Conservation (phyloP, 2,113 vertebrate species). For the Rhea americana region DNA sequence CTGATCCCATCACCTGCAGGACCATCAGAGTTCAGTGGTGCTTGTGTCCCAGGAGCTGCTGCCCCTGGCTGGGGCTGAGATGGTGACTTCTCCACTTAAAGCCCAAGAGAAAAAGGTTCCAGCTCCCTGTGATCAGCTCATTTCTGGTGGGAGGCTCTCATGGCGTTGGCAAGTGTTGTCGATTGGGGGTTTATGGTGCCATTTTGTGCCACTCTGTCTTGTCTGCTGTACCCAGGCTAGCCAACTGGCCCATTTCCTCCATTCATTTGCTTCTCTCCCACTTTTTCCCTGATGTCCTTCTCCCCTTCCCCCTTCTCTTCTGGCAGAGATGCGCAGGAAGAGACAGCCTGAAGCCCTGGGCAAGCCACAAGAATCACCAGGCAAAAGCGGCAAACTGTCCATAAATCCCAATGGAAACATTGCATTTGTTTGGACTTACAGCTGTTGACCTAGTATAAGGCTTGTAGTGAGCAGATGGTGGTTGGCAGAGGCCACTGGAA, state of each 20-base stretch:
- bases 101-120: constrained; percentile 25
- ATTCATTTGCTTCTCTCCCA: not conserved
- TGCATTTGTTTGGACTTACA: constrained; percentile 64
- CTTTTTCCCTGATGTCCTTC: not conserved
- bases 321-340: not conserved
- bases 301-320: not conserved
- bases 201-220: constrained; percentile 31
- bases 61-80: not conserved
- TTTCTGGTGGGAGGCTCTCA: constrained; percentile 62
- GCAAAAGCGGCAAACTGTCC: not conserved
- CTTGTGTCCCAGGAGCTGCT: not conserved
- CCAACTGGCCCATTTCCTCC: not conserved
- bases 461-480: constrained; percentile 72
- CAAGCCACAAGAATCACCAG: not conserved
- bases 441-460: constrained; percentile 72
- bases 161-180: constrained; percentile 52
- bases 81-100: not conserved
- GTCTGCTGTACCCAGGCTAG: not conserved
- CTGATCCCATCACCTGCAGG: not conserved
- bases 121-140: constrained; percentile 46
- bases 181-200: constrained; percentile 53
- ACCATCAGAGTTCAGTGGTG: not conserved
- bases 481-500: constrained; percentile 72
- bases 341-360: not conserved
- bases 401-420: constrained; percentile 63